phyloP scores from a whole-genome alignment of 2,113 vertebrate species.

The Laticauda laticaudata region DNA sequence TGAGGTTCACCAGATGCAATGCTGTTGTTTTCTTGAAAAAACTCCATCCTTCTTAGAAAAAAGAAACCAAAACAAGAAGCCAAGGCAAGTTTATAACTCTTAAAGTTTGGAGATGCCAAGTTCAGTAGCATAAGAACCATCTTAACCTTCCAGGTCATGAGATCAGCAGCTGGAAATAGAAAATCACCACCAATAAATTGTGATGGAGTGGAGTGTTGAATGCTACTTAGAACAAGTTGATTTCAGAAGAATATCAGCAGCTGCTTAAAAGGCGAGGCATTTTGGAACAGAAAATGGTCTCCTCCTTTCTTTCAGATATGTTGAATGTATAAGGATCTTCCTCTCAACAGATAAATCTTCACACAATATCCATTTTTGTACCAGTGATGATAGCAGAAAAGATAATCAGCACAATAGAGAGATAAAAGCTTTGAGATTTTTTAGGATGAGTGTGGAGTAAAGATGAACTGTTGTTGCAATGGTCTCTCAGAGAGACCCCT shows the following conservation, averaged over 20 bases:
- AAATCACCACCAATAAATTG: slow-evolving; percentile 67
- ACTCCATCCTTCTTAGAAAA: slow-evolving; percentile 16
- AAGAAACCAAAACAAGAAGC: neutral
- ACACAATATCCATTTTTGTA: slow-evolving; percentile 49
- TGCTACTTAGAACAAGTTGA: slow-evolving; percentile 62
- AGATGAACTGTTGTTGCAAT: neutral
- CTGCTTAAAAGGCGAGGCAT: slow-evolving; percentile 42
- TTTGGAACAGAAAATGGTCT: slow-evolving; percentile 21
- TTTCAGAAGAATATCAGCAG: slow-evolving; percentile 65
- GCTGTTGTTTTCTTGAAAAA: slow-evolving; percentile 40
- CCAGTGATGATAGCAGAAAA: slow-evolving; percentile 48
- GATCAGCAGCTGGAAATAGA: slow-evolving; percentile 67
- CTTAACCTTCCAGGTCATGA: slow-evolving; percentile 62
- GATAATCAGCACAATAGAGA: slow-evolving; percentile 37
- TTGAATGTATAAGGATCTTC: neutral
- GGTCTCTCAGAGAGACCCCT: neutral
- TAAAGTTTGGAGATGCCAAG: slow-evolving; percentile 63
- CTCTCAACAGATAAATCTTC: slow-evolving; percentile 23
- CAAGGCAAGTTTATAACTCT: slow-evolving; percentile 43
- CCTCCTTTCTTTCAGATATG: slow-evolving; percentile 31
- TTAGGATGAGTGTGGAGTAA: neutral
- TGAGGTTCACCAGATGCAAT: neutral
- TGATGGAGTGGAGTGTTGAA: slow-evolving; percentile 62
- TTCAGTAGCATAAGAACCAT: slow-evolving; percentile 69
- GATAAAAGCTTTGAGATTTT: slow-evolving; percentile 36